phyloP scores from a whole-genome alignment of 2,888 invertebrate species.

The Athalia rosae region DNA sequence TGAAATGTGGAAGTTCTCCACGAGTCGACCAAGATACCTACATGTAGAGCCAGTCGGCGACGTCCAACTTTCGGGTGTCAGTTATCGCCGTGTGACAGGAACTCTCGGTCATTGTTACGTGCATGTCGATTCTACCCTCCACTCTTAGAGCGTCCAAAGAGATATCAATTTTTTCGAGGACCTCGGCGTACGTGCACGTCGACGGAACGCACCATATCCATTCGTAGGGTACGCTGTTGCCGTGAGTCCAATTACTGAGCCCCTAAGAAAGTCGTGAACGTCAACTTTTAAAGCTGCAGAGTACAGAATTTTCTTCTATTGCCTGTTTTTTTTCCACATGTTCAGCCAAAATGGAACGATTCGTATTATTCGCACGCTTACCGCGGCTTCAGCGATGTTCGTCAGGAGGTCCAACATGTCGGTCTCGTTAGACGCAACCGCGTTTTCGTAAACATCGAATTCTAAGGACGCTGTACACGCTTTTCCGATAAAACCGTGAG shows the following conservation, averaged over 20 bases:
- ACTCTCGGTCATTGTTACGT: conserved; percentile 56
- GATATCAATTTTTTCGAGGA: conserved; percentile 60
- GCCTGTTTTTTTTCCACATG: not conserved
- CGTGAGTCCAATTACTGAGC: conserved; percentile 12
- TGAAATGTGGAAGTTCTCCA: not conserved
- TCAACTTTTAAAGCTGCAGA: not conserved
- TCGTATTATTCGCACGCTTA: conserved; percentile 51
- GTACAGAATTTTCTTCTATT: not conserved
- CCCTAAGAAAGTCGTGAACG: conserved; percentile 17
- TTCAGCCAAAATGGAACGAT: not conserved
- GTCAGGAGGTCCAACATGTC: conserved; percentile 61
- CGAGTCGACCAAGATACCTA: conserved; percentile 53
- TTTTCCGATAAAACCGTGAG: conserved; percentile 76
- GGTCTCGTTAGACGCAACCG: conserved; percentile 40
- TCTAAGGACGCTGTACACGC: conserved; percentile 80
- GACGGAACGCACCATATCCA: conserved; percentile 70
- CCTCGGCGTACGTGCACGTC: conserved; percentile 62
- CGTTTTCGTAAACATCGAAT: conserved; percentile 61
- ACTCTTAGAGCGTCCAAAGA: conserved; percentile 61
- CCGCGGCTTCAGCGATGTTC: conserved; percentile 61
- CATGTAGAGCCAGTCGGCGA: conserved; percentile 65
- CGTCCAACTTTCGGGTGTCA: conserved; percentile 53
- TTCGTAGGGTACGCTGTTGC: conserved; percentile 55
- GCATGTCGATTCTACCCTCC: conserved; percentile 60
- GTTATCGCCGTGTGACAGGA: conserved; percentile 61